Conservation (phyloP, 2,797 vertebrate species). For the Luscinia luscinia region DNA sequence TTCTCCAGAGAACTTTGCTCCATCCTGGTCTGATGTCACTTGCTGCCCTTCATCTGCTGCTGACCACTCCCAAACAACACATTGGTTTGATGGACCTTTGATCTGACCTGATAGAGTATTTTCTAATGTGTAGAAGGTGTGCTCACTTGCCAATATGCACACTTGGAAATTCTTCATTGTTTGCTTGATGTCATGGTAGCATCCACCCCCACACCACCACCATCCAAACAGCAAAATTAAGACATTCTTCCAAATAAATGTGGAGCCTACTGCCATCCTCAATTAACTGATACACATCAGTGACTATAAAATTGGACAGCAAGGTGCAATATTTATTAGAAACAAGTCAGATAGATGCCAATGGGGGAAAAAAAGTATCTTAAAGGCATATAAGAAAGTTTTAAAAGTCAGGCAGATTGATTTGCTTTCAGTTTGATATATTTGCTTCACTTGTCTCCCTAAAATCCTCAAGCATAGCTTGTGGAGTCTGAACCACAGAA, state of each 20-base stretch:
- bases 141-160: background rate
- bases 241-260: background rate
- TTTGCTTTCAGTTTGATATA: background rate
- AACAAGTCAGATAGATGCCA: accelerated
- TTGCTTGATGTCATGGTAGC: background rate
- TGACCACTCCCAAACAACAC: background rate
- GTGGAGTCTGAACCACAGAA: background rate
- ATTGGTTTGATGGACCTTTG: background rate
- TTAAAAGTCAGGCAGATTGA: background rate
- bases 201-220: background rate
- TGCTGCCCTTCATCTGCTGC: background rate
- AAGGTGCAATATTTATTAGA: background rate
- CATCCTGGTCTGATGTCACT: background rate
- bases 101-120: background rate
- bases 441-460: background rate
- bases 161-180: background rate
- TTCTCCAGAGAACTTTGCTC: background rate
- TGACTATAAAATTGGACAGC: background rate
- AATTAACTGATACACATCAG: background rate
- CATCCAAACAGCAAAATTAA: background rate
- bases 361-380: accelerated
- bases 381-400: background rate
- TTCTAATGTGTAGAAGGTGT: background rate
- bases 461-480: background rate
- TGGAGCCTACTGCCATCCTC: background rate